phyloP scores from a whole-genome alignment of 1,140 invertebrate genomes.

The Trichonephila clavata region DNA sequence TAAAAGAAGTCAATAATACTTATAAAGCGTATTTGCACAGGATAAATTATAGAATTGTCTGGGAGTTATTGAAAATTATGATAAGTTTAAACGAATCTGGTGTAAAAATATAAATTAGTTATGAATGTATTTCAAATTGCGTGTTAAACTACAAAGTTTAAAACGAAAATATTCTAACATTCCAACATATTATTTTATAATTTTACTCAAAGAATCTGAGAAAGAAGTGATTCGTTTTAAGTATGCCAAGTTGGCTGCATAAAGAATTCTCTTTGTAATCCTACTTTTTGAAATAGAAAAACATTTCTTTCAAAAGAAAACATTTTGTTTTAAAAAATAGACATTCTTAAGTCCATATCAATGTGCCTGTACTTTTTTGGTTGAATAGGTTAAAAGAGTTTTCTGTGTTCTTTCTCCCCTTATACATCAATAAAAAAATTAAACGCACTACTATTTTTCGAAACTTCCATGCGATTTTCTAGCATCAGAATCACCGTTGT shows the following conservation, averaged over 20 bases:
- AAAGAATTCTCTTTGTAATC: not conserved
- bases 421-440: not conserved
- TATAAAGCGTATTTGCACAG: no score
- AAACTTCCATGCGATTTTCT: not conserved
- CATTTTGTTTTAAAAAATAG: no score
- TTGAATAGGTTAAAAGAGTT: not conserved
- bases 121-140: no score
- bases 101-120: no score
- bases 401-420: not conserved
- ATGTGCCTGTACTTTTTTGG: not conserved
- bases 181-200: no score
- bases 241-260: not conserved
- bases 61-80: no score
- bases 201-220: not conserved
- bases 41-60: no score
- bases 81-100: no score
- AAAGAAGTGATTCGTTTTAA: not conserved
- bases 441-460: not conserved
- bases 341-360: not conserved
- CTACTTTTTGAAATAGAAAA: not conserved
- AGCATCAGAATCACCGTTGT: not conserved
- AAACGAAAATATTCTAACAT: no score
- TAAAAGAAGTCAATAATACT: no score
- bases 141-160: no score
- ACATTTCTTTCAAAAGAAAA: not conserved